Base-by-base conservation (phyloP, 2,113 vertebrate genomes). In the Protobothrops flavoviridis region DNA sequence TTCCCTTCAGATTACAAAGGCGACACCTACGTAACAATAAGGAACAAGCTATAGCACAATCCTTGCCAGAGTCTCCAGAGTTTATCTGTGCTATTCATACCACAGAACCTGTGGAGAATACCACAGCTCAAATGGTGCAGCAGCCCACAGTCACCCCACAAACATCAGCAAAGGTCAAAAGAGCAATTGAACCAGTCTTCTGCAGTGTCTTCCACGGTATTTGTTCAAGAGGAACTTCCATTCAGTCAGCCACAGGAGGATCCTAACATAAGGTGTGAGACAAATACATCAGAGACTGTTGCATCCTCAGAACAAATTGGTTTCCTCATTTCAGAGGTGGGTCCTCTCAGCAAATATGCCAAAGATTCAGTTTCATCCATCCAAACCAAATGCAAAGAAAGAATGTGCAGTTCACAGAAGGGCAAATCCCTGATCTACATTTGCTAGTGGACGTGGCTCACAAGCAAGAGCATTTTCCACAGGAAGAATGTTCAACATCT, bases 371-470 rank as follows among this genome's bases (percentile, higher is more conserved):
- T 91, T 91, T 93, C 94, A 59, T 91, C 94, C 93, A 94, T 92
- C 91, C 95, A 96, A 93, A 89, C n/a, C 61, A 53, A 88, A 89
- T 92, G 94, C 91, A 94, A 97, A 90, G 96, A 97, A 87, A 96
- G 93, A 93, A 95, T 90, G 92, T 97, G 87, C 93, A 95, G 56
- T 74, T 96, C 96, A 50, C 74, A 93, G 45, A 90, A 95, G 43
- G 94, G 61, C 57, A 48, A 48, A 48, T 48, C 48, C 6, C 48
- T 48, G 48, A 48, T 48, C 48, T 48, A 48, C 48, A 97, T 96
- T 97, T 98, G 95, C 95, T 97, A 96, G 98, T 96, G 90, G 97
- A 97, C 24, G 94, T 95, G 89, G 93, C 97, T 93, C 98, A 96
- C 95, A 97, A 97, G 93, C 90, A 92, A 94, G 96, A 97, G 39